phyloP scores from a whole-genome alignment of 92 coral and sea anemone genomes.

The Metridium senile region DNA sequence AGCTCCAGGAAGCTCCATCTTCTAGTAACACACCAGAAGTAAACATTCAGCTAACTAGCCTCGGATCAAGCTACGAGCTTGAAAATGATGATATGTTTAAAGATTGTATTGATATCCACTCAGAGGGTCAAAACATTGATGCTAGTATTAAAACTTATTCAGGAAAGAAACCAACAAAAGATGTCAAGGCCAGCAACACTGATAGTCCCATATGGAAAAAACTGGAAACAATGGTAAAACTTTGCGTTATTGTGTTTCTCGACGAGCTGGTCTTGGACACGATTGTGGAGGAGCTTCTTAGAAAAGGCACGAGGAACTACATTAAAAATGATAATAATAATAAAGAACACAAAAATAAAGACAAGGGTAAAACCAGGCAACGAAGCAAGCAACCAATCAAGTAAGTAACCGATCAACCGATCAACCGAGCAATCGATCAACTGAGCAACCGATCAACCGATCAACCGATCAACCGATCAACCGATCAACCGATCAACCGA shows the following conservation, averaged over 20 bases:
- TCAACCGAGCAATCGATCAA: too few species aligned
- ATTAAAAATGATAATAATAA: too few species aligned
- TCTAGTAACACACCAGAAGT: not conserved
- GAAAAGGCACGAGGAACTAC: not conserved
- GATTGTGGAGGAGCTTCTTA: conserved; percentile 9
- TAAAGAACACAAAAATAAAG: not conserved
- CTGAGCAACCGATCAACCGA: too few species aligned
- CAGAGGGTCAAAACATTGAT: not conserved
- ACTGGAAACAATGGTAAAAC: conserved; percentile 8
- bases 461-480: too few species aligned
- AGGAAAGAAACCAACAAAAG: not conserved
- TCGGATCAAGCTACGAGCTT: not conserved
- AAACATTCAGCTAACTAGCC: not conserved
- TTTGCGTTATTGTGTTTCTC: conserved; percentile 4
- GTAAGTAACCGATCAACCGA: too few species aligned
- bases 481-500: too few species aligned
- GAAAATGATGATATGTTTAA: not conserved
- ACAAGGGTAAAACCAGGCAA: too few species aligned
- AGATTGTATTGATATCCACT: not conserved
- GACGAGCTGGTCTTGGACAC: conserved; percentile 21
- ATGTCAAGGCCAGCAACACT: conserved; percentile 7
- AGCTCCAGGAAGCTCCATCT: not conserved
- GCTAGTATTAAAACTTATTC: not conserved
- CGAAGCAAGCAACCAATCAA: too few species aligned
- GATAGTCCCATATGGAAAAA: not conserved